phyloP scores from a whole-genome alignment of 2,888 invertebrate genomes.

The Lamellibrachia columna region DNA sequence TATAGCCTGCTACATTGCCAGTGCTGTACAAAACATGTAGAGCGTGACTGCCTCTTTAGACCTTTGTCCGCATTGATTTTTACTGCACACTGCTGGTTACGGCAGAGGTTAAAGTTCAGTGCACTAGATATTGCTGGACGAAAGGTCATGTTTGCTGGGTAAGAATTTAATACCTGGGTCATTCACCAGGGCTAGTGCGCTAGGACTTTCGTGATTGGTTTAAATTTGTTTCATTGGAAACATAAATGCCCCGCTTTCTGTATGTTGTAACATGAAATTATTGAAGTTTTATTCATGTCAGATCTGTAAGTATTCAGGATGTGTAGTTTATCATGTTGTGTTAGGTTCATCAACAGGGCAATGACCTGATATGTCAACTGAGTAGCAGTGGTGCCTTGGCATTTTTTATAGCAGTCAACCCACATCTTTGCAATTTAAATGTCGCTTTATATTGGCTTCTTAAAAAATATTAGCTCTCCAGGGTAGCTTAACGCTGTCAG shows the following conservation, averaged over 20 bases:
- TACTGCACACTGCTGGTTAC: background rate
- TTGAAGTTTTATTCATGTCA: no score
- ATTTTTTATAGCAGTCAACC: background rate
- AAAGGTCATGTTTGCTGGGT: constrained; percentile 2
- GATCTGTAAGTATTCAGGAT: no score
- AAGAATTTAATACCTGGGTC: background rate
- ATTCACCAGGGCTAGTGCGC: background rate
- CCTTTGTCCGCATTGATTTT: background rate
- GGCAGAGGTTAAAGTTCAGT: background rate
- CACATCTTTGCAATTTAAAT: background rate
- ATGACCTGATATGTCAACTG: background rate
- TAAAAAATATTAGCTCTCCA: background rate
- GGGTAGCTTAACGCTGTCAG: no score
- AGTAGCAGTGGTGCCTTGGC: background rate
- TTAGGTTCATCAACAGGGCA: no score
- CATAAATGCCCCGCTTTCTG: no score
- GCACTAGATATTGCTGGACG: background rate
- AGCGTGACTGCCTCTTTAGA: constrained; percentile 12
- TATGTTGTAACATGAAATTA: no score
- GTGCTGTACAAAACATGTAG: background rate
- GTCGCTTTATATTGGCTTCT: background rate
- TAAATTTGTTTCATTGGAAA: no score
- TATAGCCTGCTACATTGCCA: background rate
- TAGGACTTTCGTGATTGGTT: background rate
- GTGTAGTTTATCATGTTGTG: no score